Evolutionary conservation across 2,113 vertebrate genomes (phyloP).

Genomic region (Calonectris borealis): DNA sequence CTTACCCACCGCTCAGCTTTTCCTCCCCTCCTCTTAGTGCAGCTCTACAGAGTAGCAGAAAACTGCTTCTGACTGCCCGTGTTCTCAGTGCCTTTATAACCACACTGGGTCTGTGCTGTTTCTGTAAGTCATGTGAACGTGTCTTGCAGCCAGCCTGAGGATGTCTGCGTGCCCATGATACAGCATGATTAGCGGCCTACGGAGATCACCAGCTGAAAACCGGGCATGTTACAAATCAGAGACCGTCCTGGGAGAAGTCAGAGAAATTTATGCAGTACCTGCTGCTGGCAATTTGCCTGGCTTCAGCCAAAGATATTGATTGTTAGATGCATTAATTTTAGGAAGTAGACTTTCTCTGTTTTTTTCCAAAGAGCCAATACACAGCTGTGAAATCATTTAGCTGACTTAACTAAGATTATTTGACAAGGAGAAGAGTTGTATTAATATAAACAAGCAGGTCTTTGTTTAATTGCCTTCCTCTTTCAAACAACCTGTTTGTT

Average conservation of each 20-base stretch:
- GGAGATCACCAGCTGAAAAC: neutral
- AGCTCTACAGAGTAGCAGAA: neutral
- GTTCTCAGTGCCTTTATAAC: neutral
- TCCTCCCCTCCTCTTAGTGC: neutral
- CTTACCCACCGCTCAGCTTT: neutral
- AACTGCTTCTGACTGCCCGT: fast-evolving
- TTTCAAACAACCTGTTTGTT: neutral
- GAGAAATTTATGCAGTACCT: neutral
- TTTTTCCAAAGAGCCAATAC: neutral
- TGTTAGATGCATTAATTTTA: neutral
- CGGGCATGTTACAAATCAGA: neutral
- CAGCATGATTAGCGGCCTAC: neutral
- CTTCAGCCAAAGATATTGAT: neutral
- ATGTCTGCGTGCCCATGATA: neutral
- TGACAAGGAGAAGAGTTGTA: neutral
- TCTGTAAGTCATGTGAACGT: neutral
- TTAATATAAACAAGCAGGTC: neutral
- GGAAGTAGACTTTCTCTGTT: neutral
- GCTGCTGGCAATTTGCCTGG: neutral
- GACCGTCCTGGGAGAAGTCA: neutral
- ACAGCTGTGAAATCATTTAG: neutral
- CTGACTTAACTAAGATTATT: neutral
- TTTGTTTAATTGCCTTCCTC: neutral
- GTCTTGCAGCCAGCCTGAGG: neutral
- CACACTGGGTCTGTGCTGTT: neutral